Evolutionary conservation across 1,140 invertebrate species (phyloP).

Genomic region (Neotoxoptera formosana): DNA sequence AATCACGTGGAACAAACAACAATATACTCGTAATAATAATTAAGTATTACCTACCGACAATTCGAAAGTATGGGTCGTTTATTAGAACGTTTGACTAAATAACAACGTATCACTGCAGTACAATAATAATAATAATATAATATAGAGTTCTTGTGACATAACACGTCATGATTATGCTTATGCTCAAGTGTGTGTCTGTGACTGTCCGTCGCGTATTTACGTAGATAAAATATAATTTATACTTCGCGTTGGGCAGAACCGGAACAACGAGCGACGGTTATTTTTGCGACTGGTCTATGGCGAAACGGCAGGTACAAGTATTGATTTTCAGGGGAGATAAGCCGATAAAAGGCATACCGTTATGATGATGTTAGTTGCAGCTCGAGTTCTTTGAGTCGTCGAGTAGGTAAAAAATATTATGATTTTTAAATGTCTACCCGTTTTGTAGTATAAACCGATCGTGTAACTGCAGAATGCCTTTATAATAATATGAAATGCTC

Average conservation of each 20-base stretch:
- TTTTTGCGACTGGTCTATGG: background rate
- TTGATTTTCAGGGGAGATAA: background rate
- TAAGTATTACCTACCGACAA: background rate
- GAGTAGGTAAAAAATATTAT: background rate
- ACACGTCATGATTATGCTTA: background rate
- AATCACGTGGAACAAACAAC: background rate
- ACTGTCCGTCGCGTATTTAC: background rate
- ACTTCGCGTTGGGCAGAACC: background rate
- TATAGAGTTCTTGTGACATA: background rate
- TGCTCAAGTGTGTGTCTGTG: background rate
- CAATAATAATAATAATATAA: background rate
- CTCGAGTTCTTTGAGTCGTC: background rate
- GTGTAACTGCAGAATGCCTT: background rate
- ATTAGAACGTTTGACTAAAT: slow-evolving; percentile 7
- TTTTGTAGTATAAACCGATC: background rate
- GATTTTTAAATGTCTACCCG: too few relatives aligned
- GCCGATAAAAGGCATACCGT: background rate
- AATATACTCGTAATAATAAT: background rate
- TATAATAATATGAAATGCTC: background rate
- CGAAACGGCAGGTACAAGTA: background rate
- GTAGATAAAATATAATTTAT: background rate
- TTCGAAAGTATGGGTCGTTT: slow-evolving; percentile 9
- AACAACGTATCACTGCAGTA: background rate
- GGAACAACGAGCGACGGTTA: background rate
- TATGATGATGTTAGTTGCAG: background rate